Evolutionary conservation across 2,113 vertebrate species (phyloP).

Genomic region (Rhea pennata): DNA sequence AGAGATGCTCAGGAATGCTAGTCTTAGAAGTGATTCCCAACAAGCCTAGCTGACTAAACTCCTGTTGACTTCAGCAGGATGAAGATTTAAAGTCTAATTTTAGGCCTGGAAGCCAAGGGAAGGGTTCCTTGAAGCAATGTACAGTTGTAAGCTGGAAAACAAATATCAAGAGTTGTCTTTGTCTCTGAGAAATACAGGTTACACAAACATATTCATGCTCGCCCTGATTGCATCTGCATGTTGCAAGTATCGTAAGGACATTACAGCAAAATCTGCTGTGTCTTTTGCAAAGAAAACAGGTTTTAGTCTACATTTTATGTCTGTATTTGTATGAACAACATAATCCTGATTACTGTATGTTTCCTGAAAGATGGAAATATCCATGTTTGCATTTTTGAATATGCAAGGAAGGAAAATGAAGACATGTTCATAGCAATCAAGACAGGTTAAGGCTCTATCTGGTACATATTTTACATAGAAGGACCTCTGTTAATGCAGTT

Average conservation of each 20-base stretch:
- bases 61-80: rapidly evolving
- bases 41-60: background rate
- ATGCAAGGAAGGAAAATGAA: background rate
- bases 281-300: background rate
- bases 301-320: background rate
- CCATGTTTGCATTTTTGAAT: background rate
- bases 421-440: background rate
- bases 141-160: background rate
- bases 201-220: background rate
- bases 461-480: background rate
- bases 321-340: background rate
- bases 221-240: background rate
- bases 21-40: background rate
- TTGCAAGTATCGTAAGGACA: background rate
- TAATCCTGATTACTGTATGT: background rate
- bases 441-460: background rate
- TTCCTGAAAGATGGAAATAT: background rate
- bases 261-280: background rate
- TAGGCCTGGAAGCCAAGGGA: background rate
- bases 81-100: background rate
- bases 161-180: background rate
- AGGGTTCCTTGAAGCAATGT: background rate
- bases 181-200: background rate
- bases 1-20: background rate
- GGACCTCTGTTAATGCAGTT: background rate